These are phyloP conservation scores for Mormyrus lacerda DNA, from an alignment of 2,113 vertebrate species.

Conservation along the genomic window DNA sequence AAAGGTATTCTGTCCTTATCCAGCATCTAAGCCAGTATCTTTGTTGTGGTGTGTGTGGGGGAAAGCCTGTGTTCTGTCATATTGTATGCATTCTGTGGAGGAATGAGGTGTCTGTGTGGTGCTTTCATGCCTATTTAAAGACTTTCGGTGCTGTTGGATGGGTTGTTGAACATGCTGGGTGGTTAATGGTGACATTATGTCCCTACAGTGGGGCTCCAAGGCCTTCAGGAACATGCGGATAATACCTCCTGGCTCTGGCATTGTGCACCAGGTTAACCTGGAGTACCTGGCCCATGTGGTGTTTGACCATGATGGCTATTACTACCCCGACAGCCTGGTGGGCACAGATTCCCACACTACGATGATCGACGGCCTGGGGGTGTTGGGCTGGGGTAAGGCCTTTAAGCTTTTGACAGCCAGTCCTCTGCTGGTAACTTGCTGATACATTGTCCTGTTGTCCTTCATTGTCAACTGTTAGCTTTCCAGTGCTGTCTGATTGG, in stretches of 20 bases:
- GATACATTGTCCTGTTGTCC: background rate
- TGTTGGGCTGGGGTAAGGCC: constrained; percentile 91
- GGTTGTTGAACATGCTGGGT: background rate
- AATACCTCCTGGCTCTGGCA: constrained; percentile 93
- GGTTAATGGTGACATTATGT: constrained; percentile 23
- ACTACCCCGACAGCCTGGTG: constrained; percentile 93
- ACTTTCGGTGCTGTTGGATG: background rate
- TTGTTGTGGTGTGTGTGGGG: background rate
- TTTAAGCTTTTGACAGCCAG: background rate
- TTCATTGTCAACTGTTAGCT: background rate
- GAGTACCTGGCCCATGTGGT: constrained; percentile 92
- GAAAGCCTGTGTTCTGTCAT: background rate
- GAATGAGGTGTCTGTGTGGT: background rate
- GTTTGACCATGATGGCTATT: constrained; percentile 76
- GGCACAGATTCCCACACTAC: constrained; percentile 97
- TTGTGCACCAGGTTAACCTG: constrained; percentile 95
- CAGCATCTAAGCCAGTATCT: background rate
- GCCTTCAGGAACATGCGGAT: constrained; percentile 93
- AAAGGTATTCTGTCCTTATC: constrained; percentile 64
- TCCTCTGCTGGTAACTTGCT: background rate
- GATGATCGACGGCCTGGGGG: constrained; percentile 92
- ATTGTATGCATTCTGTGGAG: background rate
- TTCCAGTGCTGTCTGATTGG: background rate
- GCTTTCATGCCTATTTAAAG: background rate
- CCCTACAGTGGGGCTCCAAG: constrained; percentile 85